Conservation (phyloP, 2,113 vertebrate species). For the Mandrillus leucophaeus region DNA sequence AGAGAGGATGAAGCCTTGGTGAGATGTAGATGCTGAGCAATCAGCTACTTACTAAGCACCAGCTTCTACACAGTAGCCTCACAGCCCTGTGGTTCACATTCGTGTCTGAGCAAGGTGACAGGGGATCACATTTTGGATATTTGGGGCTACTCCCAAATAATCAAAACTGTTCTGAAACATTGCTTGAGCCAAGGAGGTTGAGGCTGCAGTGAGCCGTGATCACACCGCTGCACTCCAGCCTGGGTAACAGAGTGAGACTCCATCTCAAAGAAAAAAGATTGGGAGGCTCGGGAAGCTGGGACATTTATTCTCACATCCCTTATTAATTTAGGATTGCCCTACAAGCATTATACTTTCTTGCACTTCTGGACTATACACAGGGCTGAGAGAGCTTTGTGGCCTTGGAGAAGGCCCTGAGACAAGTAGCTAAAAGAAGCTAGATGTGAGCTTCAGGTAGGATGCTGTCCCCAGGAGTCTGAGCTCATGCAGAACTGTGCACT, state of each 20-base stretch:
- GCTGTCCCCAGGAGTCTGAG: background rate
- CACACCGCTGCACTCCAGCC: no score
- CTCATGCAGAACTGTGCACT: background rate
- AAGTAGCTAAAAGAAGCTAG: background rate
- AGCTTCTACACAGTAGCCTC: background rate
- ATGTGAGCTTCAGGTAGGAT: background rate
- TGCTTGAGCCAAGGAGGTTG: no score
- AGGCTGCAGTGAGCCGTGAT: no score
- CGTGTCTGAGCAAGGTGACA: background rate
- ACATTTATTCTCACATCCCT: background rate
- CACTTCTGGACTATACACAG: background rate
- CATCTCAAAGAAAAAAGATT: no score
- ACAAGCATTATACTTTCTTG: background rate
- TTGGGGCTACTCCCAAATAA: background rate
- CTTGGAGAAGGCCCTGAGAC: background rate
- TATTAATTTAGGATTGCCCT: background rate
- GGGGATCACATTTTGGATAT: background rate
- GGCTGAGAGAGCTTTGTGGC: background rate
- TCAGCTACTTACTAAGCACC: background rate
- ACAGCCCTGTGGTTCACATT: background rate
- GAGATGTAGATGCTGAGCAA: background rate
- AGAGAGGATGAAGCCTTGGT: background rate
- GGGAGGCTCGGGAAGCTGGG: background rate
- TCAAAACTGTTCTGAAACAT: conserved; percentile 6
- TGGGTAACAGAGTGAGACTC: no score